Conservation (phyloP, 2,113 vertebrate genomes). For the Glaucomys volans region DNA sequence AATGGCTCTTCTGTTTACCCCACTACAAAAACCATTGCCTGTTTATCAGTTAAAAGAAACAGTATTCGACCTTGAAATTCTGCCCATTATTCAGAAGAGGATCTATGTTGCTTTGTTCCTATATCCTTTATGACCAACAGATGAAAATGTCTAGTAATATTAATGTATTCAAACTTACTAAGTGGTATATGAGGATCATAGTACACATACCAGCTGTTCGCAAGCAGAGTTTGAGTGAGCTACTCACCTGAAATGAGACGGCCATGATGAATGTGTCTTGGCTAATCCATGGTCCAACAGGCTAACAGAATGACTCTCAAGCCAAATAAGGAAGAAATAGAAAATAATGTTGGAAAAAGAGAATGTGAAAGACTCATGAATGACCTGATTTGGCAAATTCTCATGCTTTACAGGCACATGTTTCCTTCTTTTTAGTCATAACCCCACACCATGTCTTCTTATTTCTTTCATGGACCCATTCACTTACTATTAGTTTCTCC, state of each 20-base stretch:
- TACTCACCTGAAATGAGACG: not conserved
- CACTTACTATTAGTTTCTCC: not conserved
- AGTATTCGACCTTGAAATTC: not conserved
- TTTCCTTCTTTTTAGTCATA: not conserved
- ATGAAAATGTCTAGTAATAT: not conserved
- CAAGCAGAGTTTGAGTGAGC: not conserved
- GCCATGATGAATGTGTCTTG: not conserved
- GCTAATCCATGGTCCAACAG: not conserved
- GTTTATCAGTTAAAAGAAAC: not conserved
- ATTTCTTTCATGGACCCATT: not conserved
- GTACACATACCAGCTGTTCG: not conserved
- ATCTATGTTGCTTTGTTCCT: not conserved
- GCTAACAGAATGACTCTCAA: not conserved
- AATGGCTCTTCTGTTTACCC: not conserved
- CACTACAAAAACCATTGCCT: not conserved
- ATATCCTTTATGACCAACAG: not conserved
- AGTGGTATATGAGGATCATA: not conserved
- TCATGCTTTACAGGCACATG: not conserved
- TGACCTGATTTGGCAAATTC: not conserved
- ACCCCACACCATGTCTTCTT: not conserved
- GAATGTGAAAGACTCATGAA: not conserved
- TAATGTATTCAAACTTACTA: not conserved
- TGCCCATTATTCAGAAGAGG: not conserved
- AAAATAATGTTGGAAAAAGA: not conserved
- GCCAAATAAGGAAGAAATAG: not conserved